These are phyloP conservation scores for Psilanteris sp. DNA, from an alignment of 1,140 invertebrate genomes.

Conservation along the genomic window DNA sequence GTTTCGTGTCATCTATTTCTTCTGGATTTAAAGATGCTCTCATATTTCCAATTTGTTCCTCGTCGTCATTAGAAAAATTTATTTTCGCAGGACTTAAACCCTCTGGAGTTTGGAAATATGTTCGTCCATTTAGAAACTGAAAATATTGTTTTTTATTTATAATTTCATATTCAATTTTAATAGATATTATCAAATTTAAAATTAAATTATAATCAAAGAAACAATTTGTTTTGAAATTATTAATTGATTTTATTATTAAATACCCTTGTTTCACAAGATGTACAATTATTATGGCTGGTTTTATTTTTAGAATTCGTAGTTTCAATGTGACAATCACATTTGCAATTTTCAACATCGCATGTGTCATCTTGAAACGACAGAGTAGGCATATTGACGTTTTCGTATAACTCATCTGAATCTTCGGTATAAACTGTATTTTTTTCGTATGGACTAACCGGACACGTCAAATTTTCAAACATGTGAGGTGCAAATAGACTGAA, in stretches of 20 bases:
- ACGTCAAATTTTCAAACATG: constrained; percentile 79
- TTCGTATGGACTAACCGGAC: constrained; percentile 81
- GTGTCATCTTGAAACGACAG: constrained; percentile 81
- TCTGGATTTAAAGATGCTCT: constrained; percentile 75
- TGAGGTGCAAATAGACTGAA: constrained; percentile 80
- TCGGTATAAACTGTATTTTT: constrained; percentile 79
- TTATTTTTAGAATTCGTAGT: constrained; percentile 76
- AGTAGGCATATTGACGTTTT: constrained; percentile 79
- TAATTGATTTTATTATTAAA: too few relatives aligned
- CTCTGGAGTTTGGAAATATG: constrained; percentile 86
- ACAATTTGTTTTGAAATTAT: too few relatives aligned
- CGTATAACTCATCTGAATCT: constrained; percentile 75
- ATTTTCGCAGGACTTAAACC: constrained; percentile 84
- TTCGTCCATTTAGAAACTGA: constrained; percentile 87
- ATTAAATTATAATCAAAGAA: too few relatives aligned
- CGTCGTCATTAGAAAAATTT: constrained; percentile 79
- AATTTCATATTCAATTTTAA: constrained; percentile 1
- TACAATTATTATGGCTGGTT: constrained; percentile 82
- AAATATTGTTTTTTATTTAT: constrained; percentile 62
- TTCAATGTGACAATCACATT: constrained; percentile 82
- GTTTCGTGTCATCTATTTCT: constrained; percentile 65
- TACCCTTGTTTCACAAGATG: constrained; percentile 83
- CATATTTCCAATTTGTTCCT: constrained; percentile 76
- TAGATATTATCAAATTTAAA: not conserved
- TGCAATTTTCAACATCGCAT: constrained; percentile 83